Evolutionary conservation across 1,140 invertebrate species (phyloP).

Genomic region (Pachyrhynchus sulphureomaculatus): DNA sequence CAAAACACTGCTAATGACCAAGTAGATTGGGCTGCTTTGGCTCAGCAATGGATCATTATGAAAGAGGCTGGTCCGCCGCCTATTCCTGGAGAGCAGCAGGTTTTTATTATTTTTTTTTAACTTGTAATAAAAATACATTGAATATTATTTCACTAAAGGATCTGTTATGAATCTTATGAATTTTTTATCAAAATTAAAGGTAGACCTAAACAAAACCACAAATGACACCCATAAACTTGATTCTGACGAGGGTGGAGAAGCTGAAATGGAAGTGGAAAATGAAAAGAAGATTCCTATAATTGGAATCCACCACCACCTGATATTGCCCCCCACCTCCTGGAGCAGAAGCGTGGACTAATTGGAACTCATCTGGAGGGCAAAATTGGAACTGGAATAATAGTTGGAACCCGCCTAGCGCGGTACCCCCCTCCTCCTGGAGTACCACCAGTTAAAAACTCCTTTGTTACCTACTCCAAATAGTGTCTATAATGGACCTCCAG

Average conservation of each 20-base stretch:
- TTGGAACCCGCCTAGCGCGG: slow-evolving; percentile 49
- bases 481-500: slow-evolving; percentile 49
- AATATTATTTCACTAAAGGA: background rate
- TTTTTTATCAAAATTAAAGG: background rate
- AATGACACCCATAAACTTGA: slow-evolving; percentile 33
- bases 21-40: slow-evolving; percentile 94
- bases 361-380: slow-evolving; percentile 39
- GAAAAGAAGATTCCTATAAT: slow-evolving; percentile 58
- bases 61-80: slow-evolving; percentile 70
- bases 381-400: slow-evolving; percentile 57
- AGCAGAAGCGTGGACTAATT: slow-evolving; percentile 41
- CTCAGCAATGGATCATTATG: slow-evolving; percentile 98
- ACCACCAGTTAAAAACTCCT: slow-evolving; percentile 48
- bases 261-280: slow-evolving; percentile 80
- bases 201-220: no score
- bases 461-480: slow-evolving; percentile 51
- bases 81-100: slow-evolving; percentile 51
- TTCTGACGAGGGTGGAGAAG: slow-evolving; percentile 68
- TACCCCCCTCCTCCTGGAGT: slow-evolving; percentile 53
- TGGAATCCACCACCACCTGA: slow-evolving; percentile 35
- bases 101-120: background rate
- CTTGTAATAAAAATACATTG: no score
- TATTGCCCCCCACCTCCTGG: slow-evolving; percentile 36
- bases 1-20: slow-evolving; percentile 57
- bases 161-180: slow-evolving; percentile 39